Evolutionary conservation across 2,888 invertebrate species (phyloP).

Genomic region (Arrhopalites spinosus): DNA sequence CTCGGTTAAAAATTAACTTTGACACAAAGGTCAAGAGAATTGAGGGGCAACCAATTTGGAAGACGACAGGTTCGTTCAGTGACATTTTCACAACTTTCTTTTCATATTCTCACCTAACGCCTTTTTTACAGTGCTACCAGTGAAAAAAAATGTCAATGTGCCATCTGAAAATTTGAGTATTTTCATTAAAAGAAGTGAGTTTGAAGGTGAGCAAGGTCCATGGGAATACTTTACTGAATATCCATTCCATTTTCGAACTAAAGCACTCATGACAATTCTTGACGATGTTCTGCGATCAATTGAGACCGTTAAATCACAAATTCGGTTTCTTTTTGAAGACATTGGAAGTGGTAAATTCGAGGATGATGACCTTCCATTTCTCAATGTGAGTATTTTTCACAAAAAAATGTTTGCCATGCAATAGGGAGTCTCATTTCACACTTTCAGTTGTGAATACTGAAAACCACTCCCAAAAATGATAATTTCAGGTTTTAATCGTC

Average conservation of each 20-base stretch:
- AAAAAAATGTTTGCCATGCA: no score
- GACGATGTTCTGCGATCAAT: not conserved
- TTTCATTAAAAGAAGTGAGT: no score
- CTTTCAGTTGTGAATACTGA: no score
- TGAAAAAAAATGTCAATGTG: no score
- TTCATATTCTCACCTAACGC: no score
- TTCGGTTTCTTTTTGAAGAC: constrained; percentile 20
- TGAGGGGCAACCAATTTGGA: not conserved
- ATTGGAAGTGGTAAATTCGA: constrained; percentile 13
- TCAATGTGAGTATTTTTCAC: not conserved
- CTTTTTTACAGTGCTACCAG: no score
- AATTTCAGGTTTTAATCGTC: no score
- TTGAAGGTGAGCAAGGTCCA: not conserved
- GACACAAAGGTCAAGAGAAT: not conserved
- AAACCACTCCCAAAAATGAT: no score
- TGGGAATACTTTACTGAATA: constrained; percentile 11
- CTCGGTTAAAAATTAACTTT: not conserved
- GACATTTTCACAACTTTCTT: no score
- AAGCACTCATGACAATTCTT: not conserved
- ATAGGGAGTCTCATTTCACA: no score
- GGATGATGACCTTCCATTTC: not conserved
- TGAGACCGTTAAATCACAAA: not conserved
- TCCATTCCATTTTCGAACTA: not conserved
- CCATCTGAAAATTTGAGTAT: no score
- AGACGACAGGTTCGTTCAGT: no score